Evolutionary conservation across 2,113 vertebrate genomes (phyloP).

Genomic region (Leptocoma aspasia): DNA sequence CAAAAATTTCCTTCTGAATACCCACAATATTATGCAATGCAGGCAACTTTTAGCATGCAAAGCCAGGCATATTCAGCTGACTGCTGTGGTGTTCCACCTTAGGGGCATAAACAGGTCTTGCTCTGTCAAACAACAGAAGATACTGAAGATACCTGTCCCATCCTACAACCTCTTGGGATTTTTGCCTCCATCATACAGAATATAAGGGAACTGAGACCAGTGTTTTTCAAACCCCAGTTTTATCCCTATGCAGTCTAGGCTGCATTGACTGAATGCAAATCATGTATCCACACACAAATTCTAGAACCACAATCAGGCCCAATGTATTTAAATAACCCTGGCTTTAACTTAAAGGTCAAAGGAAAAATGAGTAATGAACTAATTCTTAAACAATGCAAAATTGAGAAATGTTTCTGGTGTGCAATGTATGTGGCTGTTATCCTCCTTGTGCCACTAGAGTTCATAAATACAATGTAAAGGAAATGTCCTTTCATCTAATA

Average conservation of each 20-base stretch:
- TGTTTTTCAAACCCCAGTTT: background rate
- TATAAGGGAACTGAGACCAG: background rate
- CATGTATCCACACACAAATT: background rate
- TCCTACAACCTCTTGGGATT: background rate
- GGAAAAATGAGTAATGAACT: slow-evolving; percentile 68
- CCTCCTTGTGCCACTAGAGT: slow-evolving; percentile 55
- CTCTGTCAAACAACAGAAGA: background rate
- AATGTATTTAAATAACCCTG: slow-evolving; percentile 14
- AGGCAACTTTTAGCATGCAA: background rate
- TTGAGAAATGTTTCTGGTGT: slow-evolving; percentile 50
- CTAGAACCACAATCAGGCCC: background rate
- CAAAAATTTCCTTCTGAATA: background rate
- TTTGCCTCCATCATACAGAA: background rate
- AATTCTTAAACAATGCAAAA: slow-evolving; percentile 60
- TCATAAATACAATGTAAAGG: slow-evolving; percentile 74
- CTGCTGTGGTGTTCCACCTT: background rate
- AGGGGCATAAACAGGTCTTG: background rate
- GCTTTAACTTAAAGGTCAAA: slow-evolving; percentile 65
- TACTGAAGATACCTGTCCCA: background rate
- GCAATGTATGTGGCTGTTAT: slow-evolving; percentile 60
- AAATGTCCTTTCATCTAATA: slow-evolving; percentile 75
- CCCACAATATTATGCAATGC: background rate
- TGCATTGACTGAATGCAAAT: background rate
- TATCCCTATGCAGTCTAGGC: background rate
- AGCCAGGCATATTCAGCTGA: background rate